Percentiles rank a stretch among this genome's conserved stretches.
These are phyloP conservation scores for Chymomyza fuscimana DNA, from an alignment of 2,888 invertebrate species.

Conservation along the genomic window DNA sequence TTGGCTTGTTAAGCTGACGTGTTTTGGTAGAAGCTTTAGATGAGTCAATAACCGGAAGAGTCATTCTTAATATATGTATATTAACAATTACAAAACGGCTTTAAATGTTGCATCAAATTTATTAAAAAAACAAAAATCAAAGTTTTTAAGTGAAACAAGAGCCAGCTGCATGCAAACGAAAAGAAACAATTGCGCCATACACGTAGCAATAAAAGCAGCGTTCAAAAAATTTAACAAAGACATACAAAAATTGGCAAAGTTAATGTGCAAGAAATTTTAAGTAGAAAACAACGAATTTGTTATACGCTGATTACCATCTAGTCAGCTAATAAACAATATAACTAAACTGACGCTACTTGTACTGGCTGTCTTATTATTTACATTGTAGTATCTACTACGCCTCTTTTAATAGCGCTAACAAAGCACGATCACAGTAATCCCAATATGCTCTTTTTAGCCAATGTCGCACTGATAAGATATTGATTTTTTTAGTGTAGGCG, in stretches of 20 bases:
- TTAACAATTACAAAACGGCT: neutral
- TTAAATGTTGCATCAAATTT: neutral
- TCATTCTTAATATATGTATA: conserved; percentile 16
- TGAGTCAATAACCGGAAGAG: conserved; percentile 35
- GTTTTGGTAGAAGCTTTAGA: conserved; percentile 16
- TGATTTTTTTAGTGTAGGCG: conserved; percentile 40
- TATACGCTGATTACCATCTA: too few relatives aligned
- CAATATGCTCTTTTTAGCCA: neutral
- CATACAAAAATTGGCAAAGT: neutral
- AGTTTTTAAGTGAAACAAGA: too few relatives aligned
- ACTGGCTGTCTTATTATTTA: too few relatives aligned
- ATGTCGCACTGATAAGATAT: conserved; percentile 59
- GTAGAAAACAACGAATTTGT: too few relatives aligned
- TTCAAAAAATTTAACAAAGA: neutral
- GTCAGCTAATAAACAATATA: too few relatives aligned
- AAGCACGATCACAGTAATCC: too few relatives aligned
- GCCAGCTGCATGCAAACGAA: neutral
- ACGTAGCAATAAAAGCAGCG: too few relatives aligned
- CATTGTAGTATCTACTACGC: too few relatives aligned
- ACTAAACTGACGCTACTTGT: too few relatives aligned
- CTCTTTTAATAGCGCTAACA: too few relatives aligned
- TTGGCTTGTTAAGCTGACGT: conserved; percentile 41
- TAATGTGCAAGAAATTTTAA: neutral
- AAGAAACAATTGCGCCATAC: too few relatives aligned
- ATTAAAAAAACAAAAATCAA: neutral